These are phyloP conservation scores for Timema podura DNA, from an alignment of 2,888 invertebrate species.

Conservation along the genomic window DNA sequence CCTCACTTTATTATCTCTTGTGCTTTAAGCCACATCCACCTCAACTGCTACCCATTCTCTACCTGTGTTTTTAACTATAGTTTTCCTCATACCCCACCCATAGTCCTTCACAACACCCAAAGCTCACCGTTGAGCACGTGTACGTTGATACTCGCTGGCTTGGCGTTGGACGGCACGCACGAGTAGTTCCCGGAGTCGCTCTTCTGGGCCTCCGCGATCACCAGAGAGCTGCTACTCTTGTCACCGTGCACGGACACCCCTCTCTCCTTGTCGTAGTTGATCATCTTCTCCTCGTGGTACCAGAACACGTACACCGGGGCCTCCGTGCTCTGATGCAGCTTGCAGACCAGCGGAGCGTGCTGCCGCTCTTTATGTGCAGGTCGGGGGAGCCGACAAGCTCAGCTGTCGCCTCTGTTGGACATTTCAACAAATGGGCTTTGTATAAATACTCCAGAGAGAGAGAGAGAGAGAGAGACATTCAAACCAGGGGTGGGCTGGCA, in stretches of 20 bases:
- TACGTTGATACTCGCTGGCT: constrained; percentile 81
- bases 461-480: no score
- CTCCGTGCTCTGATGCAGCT: constrained; percentile 63
- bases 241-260: constrained; percentile 86
- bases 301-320: constrained; percentile 57
- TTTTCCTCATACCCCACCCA: no score
- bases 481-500: no score
- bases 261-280: constrained; percentile 82
- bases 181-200: constrained; percentile 85
- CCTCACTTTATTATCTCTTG: no score
- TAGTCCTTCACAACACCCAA: background rate
- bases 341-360: constrained; percentile 66
- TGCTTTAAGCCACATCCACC: no score
- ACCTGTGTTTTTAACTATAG: no score
- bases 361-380: constrained; percentile 67
- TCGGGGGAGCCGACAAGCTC: constrained; percentile 67
- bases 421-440: background rate
- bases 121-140: constrained; percentile 83
- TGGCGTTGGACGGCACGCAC: constrained; percentile 84
- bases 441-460: no score
- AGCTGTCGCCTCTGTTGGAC: constrained; percentile 59
- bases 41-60: no score
- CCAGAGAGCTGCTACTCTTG: constrained; percentile 63
- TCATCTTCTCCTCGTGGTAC: constrained; percentile 88
- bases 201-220: constrained; percentile 59